Percentiles rank a stretch among this genome's conserved stretches.
phyloP scores from a whole-genome alignment of 2,888 invertebrate genomes.

The Nemurella pictetii region DNA sequence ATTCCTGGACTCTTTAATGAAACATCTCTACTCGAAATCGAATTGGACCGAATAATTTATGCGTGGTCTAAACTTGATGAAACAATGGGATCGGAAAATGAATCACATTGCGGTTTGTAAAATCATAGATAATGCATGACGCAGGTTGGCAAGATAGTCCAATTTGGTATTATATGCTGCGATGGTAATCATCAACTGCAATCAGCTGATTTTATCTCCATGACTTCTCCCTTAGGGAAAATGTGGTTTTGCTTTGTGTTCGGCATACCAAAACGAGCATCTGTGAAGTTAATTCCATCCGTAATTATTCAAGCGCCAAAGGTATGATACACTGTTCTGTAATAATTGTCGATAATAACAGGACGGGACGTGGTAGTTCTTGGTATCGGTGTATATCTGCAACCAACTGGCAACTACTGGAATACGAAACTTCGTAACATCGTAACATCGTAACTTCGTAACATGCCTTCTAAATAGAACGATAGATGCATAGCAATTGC shows the following conservation, averaged over 20 bases:
- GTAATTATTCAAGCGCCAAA: neutral
- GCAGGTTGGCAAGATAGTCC: neutral
- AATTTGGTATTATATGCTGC: neutral
- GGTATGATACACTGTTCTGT: too few species aligned
- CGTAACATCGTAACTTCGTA: too few species aligned
- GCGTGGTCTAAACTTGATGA: neutral
- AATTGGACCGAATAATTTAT: too few species aligned
- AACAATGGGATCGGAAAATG: neutral
- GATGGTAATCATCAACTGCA: neutral
- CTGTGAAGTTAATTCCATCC: neutral
- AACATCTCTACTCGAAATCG: too few species aligned
- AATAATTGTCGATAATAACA: too few species aligned
- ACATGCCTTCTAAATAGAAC: too few species aligned
- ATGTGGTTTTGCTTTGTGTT: neutral
- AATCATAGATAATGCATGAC: neutral
- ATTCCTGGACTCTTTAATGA: too few species aligned
- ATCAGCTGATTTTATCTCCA: neutral
- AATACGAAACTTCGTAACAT: too few species aligned
- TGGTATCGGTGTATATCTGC: too few species aligned
- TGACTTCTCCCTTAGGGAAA: neutral
- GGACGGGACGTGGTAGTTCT: too few species aligned
- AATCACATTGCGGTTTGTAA: neutral
- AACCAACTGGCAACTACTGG: too few species aligned
- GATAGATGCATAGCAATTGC: too few species aligned
- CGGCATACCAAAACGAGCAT: neutral